A percentile compares a stretch with the other conserved stretches of the same genome.
These are phyloP conservation scores for Parapristionchus giblindavisi DNA, from an alignment of 2,888 invertebrate genomes.

Conservation along the genomic window DNA sequence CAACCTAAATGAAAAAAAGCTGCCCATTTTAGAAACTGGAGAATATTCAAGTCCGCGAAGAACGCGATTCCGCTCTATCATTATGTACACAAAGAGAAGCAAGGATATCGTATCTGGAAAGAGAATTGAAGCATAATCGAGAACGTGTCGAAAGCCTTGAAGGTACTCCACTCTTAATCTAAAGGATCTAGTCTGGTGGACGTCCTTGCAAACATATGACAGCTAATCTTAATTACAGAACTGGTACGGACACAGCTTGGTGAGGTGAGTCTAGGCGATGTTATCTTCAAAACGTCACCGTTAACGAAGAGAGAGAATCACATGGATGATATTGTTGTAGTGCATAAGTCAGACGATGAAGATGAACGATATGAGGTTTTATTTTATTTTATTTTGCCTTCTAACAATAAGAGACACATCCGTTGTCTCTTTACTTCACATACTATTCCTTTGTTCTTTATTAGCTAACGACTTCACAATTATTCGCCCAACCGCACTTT, in stretches of 20 bases:
- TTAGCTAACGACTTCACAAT: too few species aligned
- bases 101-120: background rate
- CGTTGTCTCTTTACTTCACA: too few species aligned
- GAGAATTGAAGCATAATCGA: background rate
- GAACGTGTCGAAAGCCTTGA: background rate
- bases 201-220: background rate
- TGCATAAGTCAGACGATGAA: background rate
- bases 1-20: background rate
- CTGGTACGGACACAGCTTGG: constrained; percentile 10
- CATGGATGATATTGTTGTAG: background rate
- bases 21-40: background rate
- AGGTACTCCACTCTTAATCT: background rate
- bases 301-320: constrained; percentile 6
- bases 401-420: too few species aligned
- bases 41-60: constrained; percentile 5
- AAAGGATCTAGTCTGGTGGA: background rate
- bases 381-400: too few species aligned
- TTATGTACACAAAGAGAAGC: background rate
- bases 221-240: background rate
- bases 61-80: background rate
- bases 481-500: too few species aligned
- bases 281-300: background rate
- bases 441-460: too few species aligned
- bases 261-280: background rate
- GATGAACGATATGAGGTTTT: too few species aligned